Percentiles rank a stretch among this genome's conserved stretches.
Evolutionary conservation across 1,140 invertebrate species (phyloP).

Genomic region (Eupristina koningsbergeri): DNA sequence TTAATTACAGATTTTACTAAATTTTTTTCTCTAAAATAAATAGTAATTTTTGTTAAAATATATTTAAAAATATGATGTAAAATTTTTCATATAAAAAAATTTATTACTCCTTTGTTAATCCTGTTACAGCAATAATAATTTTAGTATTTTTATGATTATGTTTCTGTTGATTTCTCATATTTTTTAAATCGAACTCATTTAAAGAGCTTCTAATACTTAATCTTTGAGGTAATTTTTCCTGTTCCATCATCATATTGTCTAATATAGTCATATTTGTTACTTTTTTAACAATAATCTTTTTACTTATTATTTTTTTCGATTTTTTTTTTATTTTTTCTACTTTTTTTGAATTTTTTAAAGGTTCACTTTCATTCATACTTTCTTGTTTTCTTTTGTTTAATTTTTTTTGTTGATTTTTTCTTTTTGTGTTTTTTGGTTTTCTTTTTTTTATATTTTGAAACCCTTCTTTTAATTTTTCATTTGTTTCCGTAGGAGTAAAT

Average conservation of each 20-base stretch:
- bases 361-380: not conserved
- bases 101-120: constrained; percentile 62
- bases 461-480: not conserved
- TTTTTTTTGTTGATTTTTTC: constrained; percentile 27
- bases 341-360: constrained; percentile 20
- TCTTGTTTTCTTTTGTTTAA: not conserved
- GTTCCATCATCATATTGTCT: constrained; percentile 51
- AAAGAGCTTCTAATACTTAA: constrained; percentile 53
- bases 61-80: constrained; percentile 14
- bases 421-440: constrained; percentile 14
- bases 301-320: constrained; percentile 59
- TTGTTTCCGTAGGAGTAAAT: constrained; percentile 54
- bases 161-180: constrained; percentile 25
- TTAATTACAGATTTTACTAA: constrained; percentile 62
- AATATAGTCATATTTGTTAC: constrained; percentile 52
- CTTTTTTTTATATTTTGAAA: constrained; percentile 4
- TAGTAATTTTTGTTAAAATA: constrained; percentile 32
- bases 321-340: constrained; percentile 49
- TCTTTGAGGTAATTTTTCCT: constrained; percentile 20
- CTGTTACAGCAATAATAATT: constrained; percentile 64
- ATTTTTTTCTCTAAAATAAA: constrained; percentile 63
- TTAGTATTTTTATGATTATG: constrained; percentile 47
- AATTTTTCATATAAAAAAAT: constrained; percentile 28
- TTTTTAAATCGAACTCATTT: constrained; percentile 58
- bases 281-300: constrained; percentile 66